Conservation (phyloP, 2,888 invertebrate genomes). For the Leucophora obtusa region DNA sequence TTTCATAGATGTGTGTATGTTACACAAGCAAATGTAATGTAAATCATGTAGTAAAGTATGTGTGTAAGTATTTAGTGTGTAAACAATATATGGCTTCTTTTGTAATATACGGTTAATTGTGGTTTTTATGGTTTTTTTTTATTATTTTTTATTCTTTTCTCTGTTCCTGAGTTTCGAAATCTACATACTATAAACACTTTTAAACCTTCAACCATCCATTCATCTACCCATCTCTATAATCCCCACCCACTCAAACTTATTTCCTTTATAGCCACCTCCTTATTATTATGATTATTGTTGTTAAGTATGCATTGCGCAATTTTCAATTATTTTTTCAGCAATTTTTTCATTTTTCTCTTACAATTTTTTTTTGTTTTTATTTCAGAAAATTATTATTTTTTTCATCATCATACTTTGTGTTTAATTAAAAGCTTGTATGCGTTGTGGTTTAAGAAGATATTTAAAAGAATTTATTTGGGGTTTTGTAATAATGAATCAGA, state of each 20-base stretch:
- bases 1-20: not conserved
- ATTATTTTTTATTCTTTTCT: conserved; percentile 9
- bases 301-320: conserved; percentile 75
- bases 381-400: conserved; percentile 49
- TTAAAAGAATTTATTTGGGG: conserved; percentile 4
- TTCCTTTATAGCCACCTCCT: conserved; percentile 52
- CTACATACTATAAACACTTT: conserved; percentile 1
- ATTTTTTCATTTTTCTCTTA: conserved; percentile 65
- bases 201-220: not conserved
- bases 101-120: conserved; percentile 62
- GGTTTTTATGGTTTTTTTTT: conserved; percentile 46
- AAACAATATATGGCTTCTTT: conserved; percentile 52
- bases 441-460: conserved; percentile 11
- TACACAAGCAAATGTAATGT: not conserved
- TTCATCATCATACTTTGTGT: conserved; percentile 59
- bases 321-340: conserved; percentile 73
- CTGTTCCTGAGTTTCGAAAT: not conserved
- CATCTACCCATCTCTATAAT: not conserved
- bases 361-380: conserved; percentile 55
- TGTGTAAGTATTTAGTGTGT: not conserved
- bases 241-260: conserved; percentile 9
- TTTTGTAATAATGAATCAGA: too few relatives aligned
- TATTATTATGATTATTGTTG: conserved; percentile 46
- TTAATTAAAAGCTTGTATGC: conserved; percentile 65
- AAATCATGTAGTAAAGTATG: not conserved